phyloP scores from a whole-genome alignment of 2,113 vertebrate species.

The Physeter macrocephalus region DNA sequence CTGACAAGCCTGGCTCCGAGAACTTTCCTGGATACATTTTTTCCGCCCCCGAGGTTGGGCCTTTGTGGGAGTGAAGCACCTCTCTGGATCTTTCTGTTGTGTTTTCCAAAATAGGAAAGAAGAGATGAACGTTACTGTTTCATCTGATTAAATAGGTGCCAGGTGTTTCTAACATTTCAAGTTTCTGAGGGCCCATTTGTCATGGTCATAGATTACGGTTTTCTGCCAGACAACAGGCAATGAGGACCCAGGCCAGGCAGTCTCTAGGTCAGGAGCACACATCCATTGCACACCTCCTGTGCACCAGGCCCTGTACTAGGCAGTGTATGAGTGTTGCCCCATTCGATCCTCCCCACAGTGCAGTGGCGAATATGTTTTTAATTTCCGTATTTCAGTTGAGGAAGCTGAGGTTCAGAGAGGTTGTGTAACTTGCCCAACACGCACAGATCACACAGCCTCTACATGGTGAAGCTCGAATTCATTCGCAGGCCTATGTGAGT shows the following conservation, averaged over 20 bases:
- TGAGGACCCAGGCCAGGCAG: neutral
- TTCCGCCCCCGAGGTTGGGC: neutral
- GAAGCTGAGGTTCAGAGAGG: neutral
- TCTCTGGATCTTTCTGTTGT: constrained; percentile 32
- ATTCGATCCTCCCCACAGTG: accelerated
- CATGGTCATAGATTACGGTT: neutral
- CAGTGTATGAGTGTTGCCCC: accelerated
- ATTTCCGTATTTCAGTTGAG: neutral
- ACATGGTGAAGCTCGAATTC: neutral
- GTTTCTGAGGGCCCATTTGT: neutral
- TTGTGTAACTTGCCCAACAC: neutral
- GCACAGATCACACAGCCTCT: neutral
- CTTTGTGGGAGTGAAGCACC: constrained; percentile 31
- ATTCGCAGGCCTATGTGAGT: neutral
- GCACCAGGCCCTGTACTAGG: neutral
- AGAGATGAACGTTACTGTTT: constrained; percentile 36
- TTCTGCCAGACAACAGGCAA: neutral
- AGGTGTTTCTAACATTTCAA: constrained; percentile 18
- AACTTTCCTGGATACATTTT: neutral
- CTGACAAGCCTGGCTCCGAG: neutral
- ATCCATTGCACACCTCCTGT: accelerated
- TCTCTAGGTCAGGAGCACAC: neutral
- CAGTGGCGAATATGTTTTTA: neutral
- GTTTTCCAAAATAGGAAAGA: constrained; percentile 7
- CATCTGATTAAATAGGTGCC: constrained; percentile 52